phyloP scores from a whole-genome alignment of 2,888 invertebrate genomes.

The Drepana falcataria region DNA sequence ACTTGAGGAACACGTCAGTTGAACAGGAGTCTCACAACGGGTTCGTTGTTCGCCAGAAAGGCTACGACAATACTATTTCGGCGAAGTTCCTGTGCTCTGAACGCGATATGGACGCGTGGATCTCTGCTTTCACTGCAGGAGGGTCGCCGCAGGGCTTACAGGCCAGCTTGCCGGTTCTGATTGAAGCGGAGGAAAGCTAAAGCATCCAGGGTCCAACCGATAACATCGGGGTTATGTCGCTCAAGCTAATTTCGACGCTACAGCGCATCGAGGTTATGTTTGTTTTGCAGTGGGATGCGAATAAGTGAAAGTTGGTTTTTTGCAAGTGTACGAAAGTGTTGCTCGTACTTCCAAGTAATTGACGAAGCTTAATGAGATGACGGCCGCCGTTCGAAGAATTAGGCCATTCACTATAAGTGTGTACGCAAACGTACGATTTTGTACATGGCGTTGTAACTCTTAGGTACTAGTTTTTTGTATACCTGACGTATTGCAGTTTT shows the following conservation, averaged over 20 bases:
- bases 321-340: slow-evolving; percentile 55
- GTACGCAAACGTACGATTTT: too few species aligned
- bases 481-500: too few species aligned
- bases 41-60: slow-evolving; percentile 79
- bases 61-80: slow-evolving; percentile 80
- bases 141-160: slow-evolving; percentile 68
- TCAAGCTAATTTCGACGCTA: slow-evolving; percentile 29
- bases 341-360: slow-evolving; percentile 25
- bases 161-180: slow-evolving; percentile 77
- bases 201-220: slow-evolving; percentile 21
- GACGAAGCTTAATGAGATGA: slow-evolving; percentile 25
- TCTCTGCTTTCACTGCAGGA: slow-evolving; percentile 75
- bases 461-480: too few species aligned
- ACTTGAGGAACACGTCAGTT: slow-evolving; percentile 79
- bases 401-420: too few species aligned
- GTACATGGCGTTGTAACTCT: too few species aligned
- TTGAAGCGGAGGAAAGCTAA: slow-evolving; percentile 79
- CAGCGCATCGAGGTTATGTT: slow-evolving; percentile 50
- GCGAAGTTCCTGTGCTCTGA: slow-evolving; percentile 80
- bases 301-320: slow-evolving; percentile 66
- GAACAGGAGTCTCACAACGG: slow-evolving; percentile 72
- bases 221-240: slow-evolving; percentile 35
- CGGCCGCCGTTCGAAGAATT: slow-evolving; percentile 13
- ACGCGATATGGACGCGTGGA: slow-evolving; percentile 79
- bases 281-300: slow-evolving; percentile 64